phyloP scores from a whole-genome alignment of 2,797 vertebrate species.

The Scolopax rusticola region DNA sequence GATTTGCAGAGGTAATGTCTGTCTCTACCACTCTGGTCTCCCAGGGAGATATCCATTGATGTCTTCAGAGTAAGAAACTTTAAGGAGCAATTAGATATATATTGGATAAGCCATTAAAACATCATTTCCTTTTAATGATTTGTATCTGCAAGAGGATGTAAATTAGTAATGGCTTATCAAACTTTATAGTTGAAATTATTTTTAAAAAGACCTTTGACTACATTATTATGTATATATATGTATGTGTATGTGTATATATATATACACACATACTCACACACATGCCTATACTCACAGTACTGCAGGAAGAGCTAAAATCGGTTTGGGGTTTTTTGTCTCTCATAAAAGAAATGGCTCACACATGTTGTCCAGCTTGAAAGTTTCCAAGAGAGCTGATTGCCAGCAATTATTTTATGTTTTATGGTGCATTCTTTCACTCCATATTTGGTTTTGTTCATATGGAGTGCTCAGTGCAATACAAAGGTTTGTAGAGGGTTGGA shows the following conservation, averaged over 20 bases:
- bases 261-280: neutral
- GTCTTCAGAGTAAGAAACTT: slow-evolving; percentile 45
- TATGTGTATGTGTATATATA: too few relatives aligned
- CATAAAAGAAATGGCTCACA: slow-evolving; percentile 18
- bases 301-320: slow-evolving; percentile 48
- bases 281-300: neutral
- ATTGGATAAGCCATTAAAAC: slow-evolving; percentile 66
- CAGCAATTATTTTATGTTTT: slow-evolving; percentile 55
- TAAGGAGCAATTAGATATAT: slow-evolving; percentile 60
- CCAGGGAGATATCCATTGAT: neutral
- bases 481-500: slow-evolving; percentile 47
- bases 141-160: slow-evolving; percentile 61
- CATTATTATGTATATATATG: neutral
- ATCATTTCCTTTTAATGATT: slow-evolving; percentile 73
- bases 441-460: slow-evolving; percentile 32
- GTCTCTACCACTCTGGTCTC: neutral
- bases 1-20: neutral
- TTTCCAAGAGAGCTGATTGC: slow-evolving; percentile 26
- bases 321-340: neutral
- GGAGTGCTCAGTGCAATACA: slow-evolving; percentile 37
- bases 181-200: slow-evolving; percentile 59
- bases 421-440: slow-evolving; percentile 20
- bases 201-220: slow-evolving; percentile 30
- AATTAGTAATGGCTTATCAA: slow-evolving; percentile 75
- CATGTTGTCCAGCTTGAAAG: neutral